Base-by-base conservation (phyloP, 64 coral and sea anemone genomes). In the Acropora yongei region DNA sequence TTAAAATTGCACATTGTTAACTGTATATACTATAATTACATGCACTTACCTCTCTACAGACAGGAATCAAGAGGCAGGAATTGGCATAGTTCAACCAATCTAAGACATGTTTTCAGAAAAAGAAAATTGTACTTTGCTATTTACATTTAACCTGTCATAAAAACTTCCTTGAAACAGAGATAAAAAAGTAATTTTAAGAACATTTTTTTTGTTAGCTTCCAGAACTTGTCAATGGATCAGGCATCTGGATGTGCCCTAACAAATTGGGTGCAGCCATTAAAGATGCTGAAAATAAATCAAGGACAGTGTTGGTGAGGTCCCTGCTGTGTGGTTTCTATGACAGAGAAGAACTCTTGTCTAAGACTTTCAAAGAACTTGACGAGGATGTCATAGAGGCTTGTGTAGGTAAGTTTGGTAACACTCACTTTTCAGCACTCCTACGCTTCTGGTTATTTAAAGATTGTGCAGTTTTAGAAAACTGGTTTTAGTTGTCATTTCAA, bases 241-340 rank as follows among this genome's bases (percentile, higher is more conserved):
- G 83, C 12, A 16, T 86, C 41, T 86, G 83, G 67, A 30, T 86
- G 66, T 86, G 83, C 83, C 83, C 83, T n/a, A 86, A 86, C 57
- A 86, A 86, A 86, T 47, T 86, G 41, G 83, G 83, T 72, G 83
- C 83, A 72, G 75, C 83, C 55, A 89, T 80, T 45, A 89, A 89
- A 71, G 76, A 89, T 89, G 57, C 87, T 7, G 75, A 89, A 78
- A 78, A 89, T 13, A 89, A 78, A 14, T 89, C 87, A 4, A 43
- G 87, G 69, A 89, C 87, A 78, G 74, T 89, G 11, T 44, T 89
- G 53, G 74, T 77, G 3, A 77, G 87, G 49, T 78, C 87, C 8
- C 39, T 89, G 50, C 55, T 78, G 55, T 89, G 74, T 63, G 47
- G 17, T 11, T 89, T 89, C 14, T 89, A 79, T 7, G 68, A 39